A percentile compares a stretch with the other conserved stretches of the same genome.
Conservation (phyloP, 2,888 invertebrate species). For the Drosophila melanocephala region DNA sequence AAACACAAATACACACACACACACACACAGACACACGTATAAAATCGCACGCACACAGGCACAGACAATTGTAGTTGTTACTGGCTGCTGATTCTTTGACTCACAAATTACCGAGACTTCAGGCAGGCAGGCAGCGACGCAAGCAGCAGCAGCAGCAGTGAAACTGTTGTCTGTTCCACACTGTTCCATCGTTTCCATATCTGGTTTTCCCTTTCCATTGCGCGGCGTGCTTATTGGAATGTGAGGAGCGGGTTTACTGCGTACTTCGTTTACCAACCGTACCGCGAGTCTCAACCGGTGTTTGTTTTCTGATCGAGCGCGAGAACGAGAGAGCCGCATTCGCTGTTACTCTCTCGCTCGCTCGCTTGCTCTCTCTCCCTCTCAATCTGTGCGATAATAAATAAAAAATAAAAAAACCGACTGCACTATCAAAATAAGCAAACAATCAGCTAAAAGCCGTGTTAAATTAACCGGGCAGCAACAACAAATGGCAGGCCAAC, state of each 20-base stretch:
- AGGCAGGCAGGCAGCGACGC: conserved; percentile 47
- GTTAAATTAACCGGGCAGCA: conserved; percentile 64
- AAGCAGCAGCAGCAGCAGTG: conserved; percentile 51
- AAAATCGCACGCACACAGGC: conserved; percentile 15
- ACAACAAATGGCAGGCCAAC: conserved; percentile 58
- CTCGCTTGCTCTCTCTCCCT: neutral
- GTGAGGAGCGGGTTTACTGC: conserved; percentile 26
- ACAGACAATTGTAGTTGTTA: conserved; percentile 47
- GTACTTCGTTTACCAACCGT: conserved; percentile 58
- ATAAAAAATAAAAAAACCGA: conserved; percentile 37
- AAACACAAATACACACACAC: conserved; percentile 5
- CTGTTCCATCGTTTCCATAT: conserved; percentile 65
- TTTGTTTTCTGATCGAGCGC: conserved; percentile 69
- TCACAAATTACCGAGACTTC: conserved; percentile 75
- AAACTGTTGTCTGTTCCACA: conserved; percentile 79
- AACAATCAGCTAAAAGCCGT: conserved; percentile 62
- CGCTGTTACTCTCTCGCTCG: conserved; percentile 17
- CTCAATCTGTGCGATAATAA: conserved; percentile 39
- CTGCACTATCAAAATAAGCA: conserved; percentile 57
- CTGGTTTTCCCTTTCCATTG: conserved; percentile 78
- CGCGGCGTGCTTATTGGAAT: conserved; percentile 54
- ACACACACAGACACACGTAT: neutral
- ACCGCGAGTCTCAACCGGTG: conserved; percentile 63
- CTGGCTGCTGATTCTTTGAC: conserved; percentile 74
- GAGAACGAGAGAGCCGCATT: conserved; percentile 42